Conservation (phyloP, 53 echinoderm and acorn worm species). For the Apostichopus leukothele region DNA sequence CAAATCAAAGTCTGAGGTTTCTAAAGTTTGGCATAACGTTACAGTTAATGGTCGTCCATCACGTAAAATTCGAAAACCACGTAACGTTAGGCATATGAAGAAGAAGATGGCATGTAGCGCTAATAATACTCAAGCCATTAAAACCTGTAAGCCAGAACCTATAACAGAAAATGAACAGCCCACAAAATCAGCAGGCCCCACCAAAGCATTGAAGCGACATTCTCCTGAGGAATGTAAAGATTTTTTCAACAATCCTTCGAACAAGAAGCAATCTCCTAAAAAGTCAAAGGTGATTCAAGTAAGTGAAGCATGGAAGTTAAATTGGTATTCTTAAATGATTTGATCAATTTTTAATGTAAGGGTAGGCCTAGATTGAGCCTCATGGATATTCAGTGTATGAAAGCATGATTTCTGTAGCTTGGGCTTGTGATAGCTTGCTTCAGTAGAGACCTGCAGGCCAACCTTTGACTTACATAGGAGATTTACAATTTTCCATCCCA, state of each 20-base stretch:
- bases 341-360: not conserved
- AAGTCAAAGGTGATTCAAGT: not conserved
- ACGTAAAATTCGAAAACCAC: not conserved
- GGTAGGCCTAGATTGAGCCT: not conserved
- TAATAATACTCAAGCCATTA: not conserved
- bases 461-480: not conserved
- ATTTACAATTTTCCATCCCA: too few relatives aligned
- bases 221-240: not conserved
- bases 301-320: too few relatives aligned
- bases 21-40: too few relatives aligned
- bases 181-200: not conserved
- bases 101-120: not conserved
- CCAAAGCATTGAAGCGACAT: not conserved
- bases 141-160: not conserved
- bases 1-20: too few relatives aligned
- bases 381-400: not conserved
- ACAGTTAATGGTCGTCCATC: too few relatives aligned
- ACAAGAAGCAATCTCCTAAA: constrained; percentile 19
- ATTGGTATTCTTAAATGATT: too few relatives aligned
- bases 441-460: not conserved
- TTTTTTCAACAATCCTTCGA: not conserved
- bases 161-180: not conserved
- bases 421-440: not conserved
- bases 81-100: not conserved
- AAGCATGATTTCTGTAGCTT: not conserved